phyloP scores from a whole-genome alignment of 2,888 invertebrate genomes.

The Plusia festucae region DNA sequence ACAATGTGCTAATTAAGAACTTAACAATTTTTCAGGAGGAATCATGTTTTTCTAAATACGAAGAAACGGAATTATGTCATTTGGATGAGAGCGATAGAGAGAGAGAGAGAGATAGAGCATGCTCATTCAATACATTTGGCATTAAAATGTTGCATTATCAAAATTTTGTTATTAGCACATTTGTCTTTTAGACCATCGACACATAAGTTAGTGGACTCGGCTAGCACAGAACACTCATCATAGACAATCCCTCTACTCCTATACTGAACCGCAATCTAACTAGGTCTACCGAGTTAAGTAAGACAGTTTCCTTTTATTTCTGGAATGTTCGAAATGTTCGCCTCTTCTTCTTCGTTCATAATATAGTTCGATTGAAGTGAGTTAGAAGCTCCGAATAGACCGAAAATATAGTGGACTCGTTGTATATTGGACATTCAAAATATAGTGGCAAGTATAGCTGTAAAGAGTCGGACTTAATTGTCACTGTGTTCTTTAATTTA shows the following conservation, averaged over 20 bases:
- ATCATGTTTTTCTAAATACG: too few species aligned
- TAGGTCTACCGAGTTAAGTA: constrained; percentile 16
- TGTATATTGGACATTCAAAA: background rate
- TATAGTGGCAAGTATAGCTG: background rate
- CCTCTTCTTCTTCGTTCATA: background rate
- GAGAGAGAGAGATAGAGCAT: too few species aligned
- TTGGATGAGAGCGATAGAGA: too few species aligned
- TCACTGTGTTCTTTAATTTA: too few species aligned
- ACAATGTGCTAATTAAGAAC: too few species aligned
- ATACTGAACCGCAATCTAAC: constrained; percentile 37
- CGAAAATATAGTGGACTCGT: background rate
- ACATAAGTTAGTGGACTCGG: background rate
- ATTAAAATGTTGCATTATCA: too few species aligned
- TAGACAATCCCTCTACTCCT: constrained; percentile 26
- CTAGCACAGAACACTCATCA: constrained; percentile 8
- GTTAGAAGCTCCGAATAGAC: background rate
- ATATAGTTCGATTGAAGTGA: background rate
- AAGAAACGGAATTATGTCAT: too few species aligned
- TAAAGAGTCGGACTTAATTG: background rate
- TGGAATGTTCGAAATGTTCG: constrained; percentile 15
- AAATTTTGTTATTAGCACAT: too few species aligned
- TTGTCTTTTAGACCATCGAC: background rate
- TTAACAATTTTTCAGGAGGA: too few species aligned
- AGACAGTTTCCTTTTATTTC: background rate
- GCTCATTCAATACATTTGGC: too few species aligned